Base-by-base conservation (phyloP, 1,140 invertebrate genomes). In the Lamellibrachia luymesi region DNA sequence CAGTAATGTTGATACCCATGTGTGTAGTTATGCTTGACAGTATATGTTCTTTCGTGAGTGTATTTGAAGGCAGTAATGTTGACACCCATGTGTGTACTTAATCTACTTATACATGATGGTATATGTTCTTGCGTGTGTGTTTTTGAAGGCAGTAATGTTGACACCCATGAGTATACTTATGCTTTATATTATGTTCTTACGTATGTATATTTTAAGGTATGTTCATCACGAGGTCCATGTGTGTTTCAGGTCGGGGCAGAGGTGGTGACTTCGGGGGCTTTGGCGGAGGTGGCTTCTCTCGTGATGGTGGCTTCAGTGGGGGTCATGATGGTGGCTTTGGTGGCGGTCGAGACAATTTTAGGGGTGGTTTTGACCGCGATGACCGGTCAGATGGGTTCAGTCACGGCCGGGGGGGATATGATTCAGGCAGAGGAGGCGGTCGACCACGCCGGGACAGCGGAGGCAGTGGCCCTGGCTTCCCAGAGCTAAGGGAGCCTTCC, bases 321-420 rank as follows among this genome's bases (percentile, higher is more conserved):
- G 94, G 49, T 92, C 52, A 92, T 27, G 93, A 93, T 13, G 94
- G 93, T 6, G 94, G 93, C 92, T 90, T 90, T 91, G 90, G 90
- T 49, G 90, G 91, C 1, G 64, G 64, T 22, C 64, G 64, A 80
- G 64, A 80, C 8, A 80, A 80, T 17, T 80, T 80, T 22, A 80
- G 64, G 17, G 64, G 64, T 22, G 64, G 64, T 2, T 80, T 80
- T 80, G 64, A 80, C 17, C 64, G 64, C 13, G 64, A 80, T 22
- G 64, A 80, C 64, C 64, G 64, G 64, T 80, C 64, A 80, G 64
- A 80, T 80, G 64, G 64, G 17, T 80, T 80, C 64, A 80, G 64
- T 22, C 64, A 22, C 25, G 13, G 64, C 8, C 8, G 64, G 2
- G 64, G 64, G 25, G 64, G 64, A 0, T 80, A 22, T 80, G 64